phyloP scores from a whole-genome alignment of 2,113 vertebrate species.

The Tetrao urogallus region DNA sequence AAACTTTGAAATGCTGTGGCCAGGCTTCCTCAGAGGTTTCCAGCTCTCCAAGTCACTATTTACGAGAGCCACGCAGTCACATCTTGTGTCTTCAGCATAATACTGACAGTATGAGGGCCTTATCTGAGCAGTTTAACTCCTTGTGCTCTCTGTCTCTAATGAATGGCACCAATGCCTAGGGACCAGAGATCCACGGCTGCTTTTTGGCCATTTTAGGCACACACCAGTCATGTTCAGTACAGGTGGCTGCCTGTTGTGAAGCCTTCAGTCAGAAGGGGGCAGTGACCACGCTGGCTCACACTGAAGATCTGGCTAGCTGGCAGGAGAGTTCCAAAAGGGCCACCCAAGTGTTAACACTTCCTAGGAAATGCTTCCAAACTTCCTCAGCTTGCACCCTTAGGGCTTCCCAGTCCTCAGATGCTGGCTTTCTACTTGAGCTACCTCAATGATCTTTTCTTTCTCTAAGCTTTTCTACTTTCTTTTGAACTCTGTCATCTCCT shows the following conservation, averaged over 20 bases:
- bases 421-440: neutral
- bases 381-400: neutral
- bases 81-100: neutral
- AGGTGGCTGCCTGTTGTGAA: neutral
- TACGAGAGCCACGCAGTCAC: neutral
- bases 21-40: neutral
- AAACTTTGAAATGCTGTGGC: neutral
- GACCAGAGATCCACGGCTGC: accelerated
- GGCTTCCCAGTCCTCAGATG: neutral
- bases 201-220: neutral
- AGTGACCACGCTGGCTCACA: accelerated
- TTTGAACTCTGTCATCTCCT: neutral
- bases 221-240: accelerated
- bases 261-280: neutral
- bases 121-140: neutral
- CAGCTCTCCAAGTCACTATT: neutral
- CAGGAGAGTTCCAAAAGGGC: neutral
- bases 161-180: neutral
- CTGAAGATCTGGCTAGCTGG: neutral
- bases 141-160: neutral
- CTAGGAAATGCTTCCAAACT: neutral
- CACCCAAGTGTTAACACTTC: neutral
- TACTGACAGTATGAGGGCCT: neutral
- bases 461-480: neutral
- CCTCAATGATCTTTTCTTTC: neutral